Percentiles rank a stretch among this genome's conserved stretches.
phyloP scores from a whole-genome alignment of 2,888 invertebrate genomes.

The Drosophila emarginata region DNA sequence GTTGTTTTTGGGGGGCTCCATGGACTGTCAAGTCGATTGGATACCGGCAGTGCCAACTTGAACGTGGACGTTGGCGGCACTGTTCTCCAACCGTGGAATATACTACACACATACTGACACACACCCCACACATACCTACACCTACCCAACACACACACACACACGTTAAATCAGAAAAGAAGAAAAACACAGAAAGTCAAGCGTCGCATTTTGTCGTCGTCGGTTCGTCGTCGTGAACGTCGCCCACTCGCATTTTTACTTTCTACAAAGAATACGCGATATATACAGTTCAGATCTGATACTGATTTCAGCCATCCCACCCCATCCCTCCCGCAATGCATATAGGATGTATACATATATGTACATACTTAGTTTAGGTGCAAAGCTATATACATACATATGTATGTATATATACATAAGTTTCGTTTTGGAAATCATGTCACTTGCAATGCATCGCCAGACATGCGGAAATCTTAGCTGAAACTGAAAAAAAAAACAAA shows the following conservation, averaged over 20 bases:
- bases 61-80: constrained; percentile 61
- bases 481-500: constrained; percentile 38
- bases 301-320: neutral
- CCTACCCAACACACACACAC: constrained; percentile 4
- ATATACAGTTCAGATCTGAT: constrained; percentile 29
- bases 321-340: constrained; percentile 21
- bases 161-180: neutral
- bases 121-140: neutral
- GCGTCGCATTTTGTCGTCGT: constrained; percentile 12
- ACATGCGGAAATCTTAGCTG: constrained; percentile 51
- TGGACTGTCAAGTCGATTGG: constrained; percentile 72
- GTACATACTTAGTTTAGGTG: constrained; percentile 24
- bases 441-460: constrained; percentile 61
- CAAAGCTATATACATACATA: constrained; percentile 3
- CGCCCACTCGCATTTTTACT: constrained; percentile 54
- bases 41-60: constrained; percentile 65
- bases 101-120: constrained; percentile 7
- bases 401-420: constrained; percentile 36
- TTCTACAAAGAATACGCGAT: constrained; percentile 6
- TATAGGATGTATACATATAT: constrained; percentile 12
- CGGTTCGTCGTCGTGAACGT: constrained; percentile 27
- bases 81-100: constrained; percentile 49
- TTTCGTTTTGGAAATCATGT: constrained; percentile 69
- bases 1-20: constrained; percentile 58
- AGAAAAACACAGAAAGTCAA: neutral